Base-by-base conservation (phyloP, 2,113 vertebrate species). In the Trachemys scripta region DNA sequence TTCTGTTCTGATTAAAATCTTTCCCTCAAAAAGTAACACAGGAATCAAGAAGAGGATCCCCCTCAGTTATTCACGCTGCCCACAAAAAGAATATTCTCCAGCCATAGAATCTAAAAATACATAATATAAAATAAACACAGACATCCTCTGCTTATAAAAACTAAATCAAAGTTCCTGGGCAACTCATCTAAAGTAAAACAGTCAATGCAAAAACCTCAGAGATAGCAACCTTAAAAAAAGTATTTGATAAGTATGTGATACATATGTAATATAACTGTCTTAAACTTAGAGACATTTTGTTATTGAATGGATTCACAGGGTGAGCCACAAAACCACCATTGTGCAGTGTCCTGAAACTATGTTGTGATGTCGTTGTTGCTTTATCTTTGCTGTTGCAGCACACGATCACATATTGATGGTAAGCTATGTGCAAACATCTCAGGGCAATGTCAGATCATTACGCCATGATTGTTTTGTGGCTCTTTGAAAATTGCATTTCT, bases 71-170 rank as follows among this genome's bases (percentile, higher is more conserved):
- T 65, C 50, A 57, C n/a, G 91, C 27, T 5, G 7, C 13, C 22
- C 1, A 2, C 35, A 84, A 92, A n/a, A 90, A 90, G 50, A 95
- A 54, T 0, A 2, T 10, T 20, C 50, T 88, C 69, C 47, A 86
- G n/a, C 29, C 35, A 59, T 88, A 6, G 4, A 84, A 75, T 76
- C 54, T 95, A 54, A 94, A 84, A n/a, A 22, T 9, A 62, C 24
- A 59, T 96, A 92, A 92, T 79, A 3, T 91, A 84, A 96, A 80
- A 82, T 88, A 93, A 98, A 88, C 87, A 65, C 59, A 85, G 47
- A 27, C 10, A 95, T 95, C 93, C 80, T 94, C 91, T 95, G 88
- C 85, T 86, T 96, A 87, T 84, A 97, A 93, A 95, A 87, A 69
- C n/a, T 45, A 72, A 92, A 27, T 6, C 0, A 49, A 57, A 84